Evolutionary conservation across 1,140 invertebrate species (phyloP).

Genomic region (Drosophila pectinifera): DNA sequence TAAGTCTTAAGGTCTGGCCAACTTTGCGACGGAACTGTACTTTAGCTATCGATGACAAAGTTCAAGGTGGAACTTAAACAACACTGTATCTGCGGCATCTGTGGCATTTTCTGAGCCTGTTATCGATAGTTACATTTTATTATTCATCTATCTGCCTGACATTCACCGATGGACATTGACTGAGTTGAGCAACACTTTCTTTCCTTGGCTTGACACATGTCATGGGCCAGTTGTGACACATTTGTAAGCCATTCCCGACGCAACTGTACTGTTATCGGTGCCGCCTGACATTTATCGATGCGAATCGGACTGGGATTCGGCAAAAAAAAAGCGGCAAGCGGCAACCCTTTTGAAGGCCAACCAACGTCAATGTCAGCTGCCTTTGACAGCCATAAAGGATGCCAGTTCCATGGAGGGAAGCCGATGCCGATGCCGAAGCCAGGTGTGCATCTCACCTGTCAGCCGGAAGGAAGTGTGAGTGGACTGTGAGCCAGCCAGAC

Average conservation of each 20-base stretch:
- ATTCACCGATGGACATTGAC: too few species aligned
- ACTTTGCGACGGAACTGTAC: not conserved
- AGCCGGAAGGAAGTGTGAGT: slow-evolving; percentile 8
- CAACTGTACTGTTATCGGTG: slow-evolving; percentile 9
- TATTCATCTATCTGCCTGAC: too few species aligned
- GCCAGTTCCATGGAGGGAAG: not conserved
- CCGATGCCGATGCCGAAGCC: not conserved
- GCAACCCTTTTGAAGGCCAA: slow-evolving; percentile 18
- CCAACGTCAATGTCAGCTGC: slow-evolving; percentile 26
- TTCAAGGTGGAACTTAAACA: not conserved
- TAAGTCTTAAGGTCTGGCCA: not conserved
- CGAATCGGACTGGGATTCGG: not conserved
- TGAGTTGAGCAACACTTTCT: too few species aligned
- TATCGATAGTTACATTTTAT: not conserved
- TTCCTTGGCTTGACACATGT: not conserved
- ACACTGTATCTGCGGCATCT: too few species aligned
- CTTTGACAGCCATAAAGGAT: slow-evolving; percentile 30
- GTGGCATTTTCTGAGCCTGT: not conserved
- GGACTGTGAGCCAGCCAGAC: slow-evolving; percentile 13
- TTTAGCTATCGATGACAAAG: not conserved
- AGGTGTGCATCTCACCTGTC: slow-evolving; percentile 27
- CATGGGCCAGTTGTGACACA: not conserved
- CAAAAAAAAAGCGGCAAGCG: not conserved
- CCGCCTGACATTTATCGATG: slow-evolving; percentile 29
- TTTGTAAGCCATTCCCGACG: not conserved